Evolutionary conservation across 2,113 vertebrate genomes (phyloP).

Genomic region (Carollia perspicillata): DNA sequence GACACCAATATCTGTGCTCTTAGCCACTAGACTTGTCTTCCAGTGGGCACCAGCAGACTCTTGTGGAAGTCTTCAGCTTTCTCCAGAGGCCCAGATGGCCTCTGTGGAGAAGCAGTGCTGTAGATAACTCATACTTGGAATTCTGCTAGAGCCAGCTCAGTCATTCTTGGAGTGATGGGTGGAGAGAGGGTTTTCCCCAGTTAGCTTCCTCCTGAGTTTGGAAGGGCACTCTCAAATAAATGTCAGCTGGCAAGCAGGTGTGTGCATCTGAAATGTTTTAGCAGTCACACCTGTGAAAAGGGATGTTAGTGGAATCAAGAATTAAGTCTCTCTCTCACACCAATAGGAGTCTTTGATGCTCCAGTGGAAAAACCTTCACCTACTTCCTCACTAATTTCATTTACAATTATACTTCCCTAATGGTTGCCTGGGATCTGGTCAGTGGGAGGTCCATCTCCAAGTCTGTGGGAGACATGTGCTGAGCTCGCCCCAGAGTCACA

Average conservation of each 20-base stretch:
- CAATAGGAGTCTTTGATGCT: neutral
- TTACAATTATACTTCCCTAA: slow-evolving; percentile 49
- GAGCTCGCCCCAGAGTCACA: neutral
- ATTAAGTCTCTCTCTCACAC: neutral
- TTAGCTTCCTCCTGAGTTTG: neutral
- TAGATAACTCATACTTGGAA: neutral
- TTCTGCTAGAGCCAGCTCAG: neutral
- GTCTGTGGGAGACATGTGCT: neutral
- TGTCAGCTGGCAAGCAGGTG: slow-evolving; percentile 49
- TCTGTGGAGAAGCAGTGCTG: neutral
- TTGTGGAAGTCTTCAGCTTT: neutral
- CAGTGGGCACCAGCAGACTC: neutral
- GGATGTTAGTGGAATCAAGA: neutral
- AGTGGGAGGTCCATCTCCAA: neutral
- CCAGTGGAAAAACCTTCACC: neutral
- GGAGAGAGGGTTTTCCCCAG: neutral
- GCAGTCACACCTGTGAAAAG: slow-evolving; percentile 12
- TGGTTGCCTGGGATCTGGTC: neutral
- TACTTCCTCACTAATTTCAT: slow-evolving; percentile 6
- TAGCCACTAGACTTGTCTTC: neutral
- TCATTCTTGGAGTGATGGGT: neutral
- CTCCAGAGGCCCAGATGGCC: neutral
- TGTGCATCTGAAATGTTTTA: neutral
- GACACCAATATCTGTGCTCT: neutral
- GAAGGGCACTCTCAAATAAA: neutral